Evolutionary conservation across 2,888 invertebrate species (phyloP), one percentile per base, ranked within the genome.

Genomic region (Meta bourneti): DNA sequence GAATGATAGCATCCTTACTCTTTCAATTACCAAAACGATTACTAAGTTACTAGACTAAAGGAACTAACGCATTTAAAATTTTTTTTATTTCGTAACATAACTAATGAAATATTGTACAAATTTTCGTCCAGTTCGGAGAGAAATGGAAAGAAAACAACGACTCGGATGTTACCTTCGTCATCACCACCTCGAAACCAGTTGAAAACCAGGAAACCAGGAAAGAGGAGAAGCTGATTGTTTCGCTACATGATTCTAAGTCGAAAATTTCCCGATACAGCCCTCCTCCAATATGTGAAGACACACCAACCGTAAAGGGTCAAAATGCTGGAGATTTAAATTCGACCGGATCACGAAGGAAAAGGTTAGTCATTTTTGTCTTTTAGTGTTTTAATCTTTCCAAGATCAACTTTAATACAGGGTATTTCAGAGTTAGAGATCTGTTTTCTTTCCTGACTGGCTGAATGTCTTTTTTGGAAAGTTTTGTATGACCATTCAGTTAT

Each of bases 121-220:
- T 16, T 34, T 34, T 34, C 34, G 4, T 16, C 7, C 49, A 91
- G 87, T 72, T 78, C 19, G 78, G 78, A 1, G 91, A 87, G 7
- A 91, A 88, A n/a, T 78, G 78, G 87, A 91, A 91, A 48, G 87
- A 91, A n/a, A 91, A 78, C 70, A 91, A 86, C n/a, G 88, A 88
- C 20, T 81, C 81, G 5, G 82, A 91, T 48, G 77, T 91, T 2
- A 91, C 91, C 5, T 91, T 83, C 78, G 71, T 91, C 48, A 91
- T 91, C n/a, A 82, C 91, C 0, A 91, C 91, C 0, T 54, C 87
- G 20, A 87, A 86, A 61, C 87, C 87, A 1, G 71, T 77, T 8
- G 54, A 78, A 0, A 74, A 82, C 6, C n/a, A n/a, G n/a, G n/a
- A n/a, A n/a, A n/a, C n/a, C n/a, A 83, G 77, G 16, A 81, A 86